Percentiles rank a stretch among this genome's conserved stretches.
phyloP scores from a whole-genome alignment of 2,113 vertebrate species.

The Peromyscus maniculatus region DNA sequence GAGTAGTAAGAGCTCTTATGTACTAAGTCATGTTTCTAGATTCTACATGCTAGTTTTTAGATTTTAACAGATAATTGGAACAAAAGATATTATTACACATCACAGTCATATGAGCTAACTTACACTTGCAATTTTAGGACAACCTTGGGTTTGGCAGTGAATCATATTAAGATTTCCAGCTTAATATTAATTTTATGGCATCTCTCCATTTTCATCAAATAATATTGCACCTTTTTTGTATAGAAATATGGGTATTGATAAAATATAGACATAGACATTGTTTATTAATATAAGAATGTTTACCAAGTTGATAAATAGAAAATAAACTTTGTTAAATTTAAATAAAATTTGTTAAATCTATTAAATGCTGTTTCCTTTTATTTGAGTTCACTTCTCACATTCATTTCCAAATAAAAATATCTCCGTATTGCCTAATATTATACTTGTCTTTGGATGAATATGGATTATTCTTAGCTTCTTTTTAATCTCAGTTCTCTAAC shows the following conservation, averaged over 20 bases:
- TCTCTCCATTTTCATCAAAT: neutral
- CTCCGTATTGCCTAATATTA: slow-evolving; percentile 13
- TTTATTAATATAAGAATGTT: neutral
- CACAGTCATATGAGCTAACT: neutral
- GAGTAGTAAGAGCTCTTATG: neutral
- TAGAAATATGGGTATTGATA: neutral
- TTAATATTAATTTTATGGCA: neutral
- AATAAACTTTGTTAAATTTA: neutral
- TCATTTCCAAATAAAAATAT: neutral
- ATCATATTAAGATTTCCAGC: neutral
- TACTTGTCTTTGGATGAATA: neutral
- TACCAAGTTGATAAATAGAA: neutral
- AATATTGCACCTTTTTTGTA: neutral
- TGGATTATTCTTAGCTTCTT: neutral
- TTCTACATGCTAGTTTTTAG: no score
- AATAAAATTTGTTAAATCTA: neutral
- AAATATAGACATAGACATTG: neutral
- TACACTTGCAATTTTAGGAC: neutral
- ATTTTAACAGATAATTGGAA: neutral
- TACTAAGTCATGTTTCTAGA: neutral
- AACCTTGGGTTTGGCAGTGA: neutral
- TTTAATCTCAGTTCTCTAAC: neutral
- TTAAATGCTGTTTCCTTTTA: neutral
- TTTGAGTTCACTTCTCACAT: neutral
- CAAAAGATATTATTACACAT: neutral